These are phyloP conservation scores for Spizaetus ornatus DNA, from an alignment of 2,113 vertebrate genomes.

Conservation along the genomic window DNA sequence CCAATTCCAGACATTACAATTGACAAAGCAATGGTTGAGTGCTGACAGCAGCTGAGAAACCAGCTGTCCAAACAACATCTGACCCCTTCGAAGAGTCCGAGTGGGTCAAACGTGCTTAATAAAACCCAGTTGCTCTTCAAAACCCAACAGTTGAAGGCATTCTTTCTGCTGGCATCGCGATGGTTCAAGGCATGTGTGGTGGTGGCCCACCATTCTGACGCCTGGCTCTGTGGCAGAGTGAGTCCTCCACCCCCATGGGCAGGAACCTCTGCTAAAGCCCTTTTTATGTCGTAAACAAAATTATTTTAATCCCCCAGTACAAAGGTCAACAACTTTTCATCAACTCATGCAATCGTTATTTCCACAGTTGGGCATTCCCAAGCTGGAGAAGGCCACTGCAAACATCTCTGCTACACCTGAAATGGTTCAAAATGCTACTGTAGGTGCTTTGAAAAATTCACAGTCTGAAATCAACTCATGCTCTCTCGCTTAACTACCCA, in stretches of 20 bases:
- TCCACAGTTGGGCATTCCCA: background rate
- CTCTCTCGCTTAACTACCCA: background rate
- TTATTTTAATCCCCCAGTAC: background rate
- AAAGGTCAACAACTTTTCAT: background rate
- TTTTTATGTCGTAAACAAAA: background rate
- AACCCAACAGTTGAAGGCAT: no score
- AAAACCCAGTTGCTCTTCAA: background rate
- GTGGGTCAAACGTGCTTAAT: background rate
- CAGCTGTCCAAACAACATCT: no score
- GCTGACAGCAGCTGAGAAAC: background rate
- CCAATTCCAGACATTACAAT: rapidly evolving
- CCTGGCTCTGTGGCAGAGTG: background rate
- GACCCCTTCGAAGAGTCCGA: rapidly evolving
- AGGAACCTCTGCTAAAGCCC: background rate
- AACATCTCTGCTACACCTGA: background rate
- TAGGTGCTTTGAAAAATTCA: background rate
- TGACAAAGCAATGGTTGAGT: background rate
- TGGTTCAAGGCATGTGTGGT: background rate
- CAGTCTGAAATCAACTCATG: rapidly evolving
- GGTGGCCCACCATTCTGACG: background rate
- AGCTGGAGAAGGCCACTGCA: background rate
- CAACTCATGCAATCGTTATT: rapidly evolving
- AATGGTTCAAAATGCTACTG: background rate
- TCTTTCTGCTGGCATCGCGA: no score
- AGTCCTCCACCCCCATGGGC: background rate